phyloP scores from a whole-genome alignment of 2,888 invertebrate species.

The Euzetes globulus region DNA sequence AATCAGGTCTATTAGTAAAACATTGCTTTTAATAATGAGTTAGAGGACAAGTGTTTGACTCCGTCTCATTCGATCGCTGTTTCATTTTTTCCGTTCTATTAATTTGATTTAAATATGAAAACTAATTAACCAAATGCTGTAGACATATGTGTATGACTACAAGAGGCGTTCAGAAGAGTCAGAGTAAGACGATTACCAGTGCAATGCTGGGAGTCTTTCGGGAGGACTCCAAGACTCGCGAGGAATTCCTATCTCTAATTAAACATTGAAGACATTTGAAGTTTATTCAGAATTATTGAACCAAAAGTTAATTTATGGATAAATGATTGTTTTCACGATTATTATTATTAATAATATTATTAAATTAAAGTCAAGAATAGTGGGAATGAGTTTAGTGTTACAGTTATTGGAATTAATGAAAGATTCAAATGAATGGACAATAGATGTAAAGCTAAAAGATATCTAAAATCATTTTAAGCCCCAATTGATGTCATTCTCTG shows the following conservation, averaged over 20 bases:
- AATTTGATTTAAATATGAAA: no score
- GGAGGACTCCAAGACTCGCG: slow-evolving; percentile 96
- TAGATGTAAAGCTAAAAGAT: not conserved
- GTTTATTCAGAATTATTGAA: no score
- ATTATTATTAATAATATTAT: no score
- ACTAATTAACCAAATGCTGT: no score
- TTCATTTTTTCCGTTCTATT: no score
- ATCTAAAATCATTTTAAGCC: not conserved
- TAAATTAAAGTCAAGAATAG: no score
- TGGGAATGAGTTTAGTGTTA: not conserved
- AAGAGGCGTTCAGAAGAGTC: slow-evolving; percentile 98
- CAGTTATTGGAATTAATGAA: not conserved
- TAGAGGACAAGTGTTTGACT: no score
- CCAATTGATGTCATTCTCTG: not conserved
- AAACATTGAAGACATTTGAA: not conserved
- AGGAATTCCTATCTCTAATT: slow-evolving; percentile 87
- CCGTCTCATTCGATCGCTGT: no score
- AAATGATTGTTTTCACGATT: no score
- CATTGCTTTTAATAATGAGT: no score
- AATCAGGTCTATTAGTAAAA: no score
- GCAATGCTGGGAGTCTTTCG: slow-evolving; percentile 99
- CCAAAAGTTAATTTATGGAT: no score
- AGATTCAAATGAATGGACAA: not conserved
- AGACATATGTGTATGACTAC: slow-evolving; percentile 99
- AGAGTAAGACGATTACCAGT: slow-evolving; percentile 96